Evolutionary conservation across 2,888 invertebrate species (phyloP).

Genomic region (Mythimna vitellina): DNA sequence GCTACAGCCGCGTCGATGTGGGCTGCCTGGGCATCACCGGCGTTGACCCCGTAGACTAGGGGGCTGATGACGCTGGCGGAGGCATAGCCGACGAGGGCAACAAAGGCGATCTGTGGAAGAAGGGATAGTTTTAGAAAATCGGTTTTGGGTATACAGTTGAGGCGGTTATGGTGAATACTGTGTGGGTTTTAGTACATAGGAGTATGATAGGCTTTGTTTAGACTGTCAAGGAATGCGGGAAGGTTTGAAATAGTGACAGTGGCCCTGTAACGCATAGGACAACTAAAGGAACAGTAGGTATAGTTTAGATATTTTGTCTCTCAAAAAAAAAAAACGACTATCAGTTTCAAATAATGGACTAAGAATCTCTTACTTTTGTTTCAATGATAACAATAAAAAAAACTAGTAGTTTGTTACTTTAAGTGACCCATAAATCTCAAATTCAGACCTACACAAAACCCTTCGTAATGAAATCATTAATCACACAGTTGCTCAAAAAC

Average conservation of each 20-base stretch:
- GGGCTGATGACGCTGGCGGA: slow-evolving; percentile 84
- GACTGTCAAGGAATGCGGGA: no score
- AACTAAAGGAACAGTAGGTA: no score
- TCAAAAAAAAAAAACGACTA: no score
- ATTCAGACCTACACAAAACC: background rate
- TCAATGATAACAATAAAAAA: background rate
- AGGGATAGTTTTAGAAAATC: background rate
- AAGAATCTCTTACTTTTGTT: background rate
- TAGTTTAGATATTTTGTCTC: no score
- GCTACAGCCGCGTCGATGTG: slow-evolving; percentile 85
- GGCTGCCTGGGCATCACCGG: slow-evolving; percentile 86
- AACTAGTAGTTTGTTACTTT: background rate
- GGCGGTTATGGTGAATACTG: background rate
- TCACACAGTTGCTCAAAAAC: background rate
- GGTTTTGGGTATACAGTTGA: background rate
- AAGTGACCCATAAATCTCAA: background rate
- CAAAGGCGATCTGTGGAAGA: slow-evolving; percentile 83
- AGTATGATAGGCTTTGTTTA: no score
- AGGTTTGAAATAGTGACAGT: no score
- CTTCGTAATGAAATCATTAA: background rate
- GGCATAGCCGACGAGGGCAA: slow-evolving; percentile 88
- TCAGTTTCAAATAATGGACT: background rate
- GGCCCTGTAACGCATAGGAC: no score
- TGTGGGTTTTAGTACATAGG: background rate
- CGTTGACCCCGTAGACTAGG: slow-evolving; percentile 79